These are phyloP conservation scores for Hypanus sabinus DNA, from an alignment of 2,113 vertebrate species.

Conservation along the genomic window DNA sequence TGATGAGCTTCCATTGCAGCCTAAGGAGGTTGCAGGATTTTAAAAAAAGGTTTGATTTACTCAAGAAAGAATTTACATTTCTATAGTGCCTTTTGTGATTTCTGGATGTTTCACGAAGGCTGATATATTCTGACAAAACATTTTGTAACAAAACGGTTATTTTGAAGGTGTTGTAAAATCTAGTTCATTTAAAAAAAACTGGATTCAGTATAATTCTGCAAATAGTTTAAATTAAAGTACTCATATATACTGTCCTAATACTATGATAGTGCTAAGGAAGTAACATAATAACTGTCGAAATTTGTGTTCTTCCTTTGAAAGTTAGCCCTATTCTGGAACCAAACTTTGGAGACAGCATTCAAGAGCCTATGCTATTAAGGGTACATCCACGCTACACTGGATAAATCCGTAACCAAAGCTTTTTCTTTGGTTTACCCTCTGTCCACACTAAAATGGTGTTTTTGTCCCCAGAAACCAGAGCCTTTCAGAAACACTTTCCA, in stretches of 20 bases:
- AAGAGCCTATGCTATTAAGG: not conserved
- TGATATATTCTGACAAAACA: not conserved
- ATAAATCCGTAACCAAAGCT: too few relatives aligned
- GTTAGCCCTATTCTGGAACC: not conserved
- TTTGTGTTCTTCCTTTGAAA: too few relatives aligned
- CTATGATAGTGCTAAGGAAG: too few relatives aligned
- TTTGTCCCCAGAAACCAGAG: too few relatives aligned
- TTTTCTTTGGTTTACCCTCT: too few relatives aligned
- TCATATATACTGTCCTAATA: too few relatives aligned
- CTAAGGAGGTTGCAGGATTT: not conserved
- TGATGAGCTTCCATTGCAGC: not conserved
- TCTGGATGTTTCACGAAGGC: not conserved
- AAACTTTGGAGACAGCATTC: not conserved
- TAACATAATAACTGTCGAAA: too few relatives aligned
- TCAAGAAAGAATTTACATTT: not conserved
- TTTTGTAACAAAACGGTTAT: not conserved
- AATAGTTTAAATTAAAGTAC: not conserved
- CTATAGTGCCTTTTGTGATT: not conserved
- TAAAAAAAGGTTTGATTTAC: not conserved
- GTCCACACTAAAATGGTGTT: too few relatives aligned
- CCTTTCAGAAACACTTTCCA: too few relatives aligned
- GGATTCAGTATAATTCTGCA: not conserved
- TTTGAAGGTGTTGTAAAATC: not conserved
- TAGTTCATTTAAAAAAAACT: not conserved
- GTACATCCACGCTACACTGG: too few relatives aligned